Evolutionary conservation across 2,113 vertebrate species (phyloP).

Genomic region (Pseudorasbora parva): DNA sequence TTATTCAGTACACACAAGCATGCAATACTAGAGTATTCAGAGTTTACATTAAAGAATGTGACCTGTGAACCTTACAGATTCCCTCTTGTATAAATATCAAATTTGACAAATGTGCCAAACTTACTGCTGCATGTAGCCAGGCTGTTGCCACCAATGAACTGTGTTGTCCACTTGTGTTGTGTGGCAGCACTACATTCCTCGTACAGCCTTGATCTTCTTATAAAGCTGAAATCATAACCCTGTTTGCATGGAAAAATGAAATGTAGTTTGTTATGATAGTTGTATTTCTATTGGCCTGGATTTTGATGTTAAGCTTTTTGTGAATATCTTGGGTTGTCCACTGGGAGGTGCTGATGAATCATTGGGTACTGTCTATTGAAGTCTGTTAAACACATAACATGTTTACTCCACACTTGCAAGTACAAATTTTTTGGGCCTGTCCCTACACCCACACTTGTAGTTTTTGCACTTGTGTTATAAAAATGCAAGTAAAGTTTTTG

Average conservation of each 20-base stretch:
- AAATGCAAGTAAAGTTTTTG: neutral
- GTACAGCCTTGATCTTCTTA: constrained; percentile 70
- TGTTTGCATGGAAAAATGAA: constrained; percentile 51
- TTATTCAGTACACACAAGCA: neutral
- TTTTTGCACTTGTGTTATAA: neutral
- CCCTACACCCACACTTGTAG: neutral
- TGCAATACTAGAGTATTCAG: neutral
- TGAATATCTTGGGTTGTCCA: constrained; percentile 23
- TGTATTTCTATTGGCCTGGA: neutral
- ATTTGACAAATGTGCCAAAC: constrained; percentile 28
- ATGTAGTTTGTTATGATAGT: neutral
- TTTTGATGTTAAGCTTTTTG: neutral
- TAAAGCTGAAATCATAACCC: constrained; percentile 80
- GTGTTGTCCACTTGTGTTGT: constrained; percentile 63
- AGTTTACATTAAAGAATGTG: neutral
- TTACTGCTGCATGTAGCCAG: constrained; percentile 77
- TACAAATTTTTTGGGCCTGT: neutral
- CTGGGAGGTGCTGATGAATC: constrained; percentile 36
- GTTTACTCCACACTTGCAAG: neutral
- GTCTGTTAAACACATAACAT: neutral
- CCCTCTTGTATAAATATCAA: neutral
- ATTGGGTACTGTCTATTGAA: neutral
- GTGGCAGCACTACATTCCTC: constrained; percentile 71
- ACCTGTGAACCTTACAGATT: neutral
- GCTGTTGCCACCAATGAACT: constrained; percentile 65